phyloP scores from a whole-genome alignment of 1,140 invertebrate genomes.

The Lycorma delicatula region DNA sequence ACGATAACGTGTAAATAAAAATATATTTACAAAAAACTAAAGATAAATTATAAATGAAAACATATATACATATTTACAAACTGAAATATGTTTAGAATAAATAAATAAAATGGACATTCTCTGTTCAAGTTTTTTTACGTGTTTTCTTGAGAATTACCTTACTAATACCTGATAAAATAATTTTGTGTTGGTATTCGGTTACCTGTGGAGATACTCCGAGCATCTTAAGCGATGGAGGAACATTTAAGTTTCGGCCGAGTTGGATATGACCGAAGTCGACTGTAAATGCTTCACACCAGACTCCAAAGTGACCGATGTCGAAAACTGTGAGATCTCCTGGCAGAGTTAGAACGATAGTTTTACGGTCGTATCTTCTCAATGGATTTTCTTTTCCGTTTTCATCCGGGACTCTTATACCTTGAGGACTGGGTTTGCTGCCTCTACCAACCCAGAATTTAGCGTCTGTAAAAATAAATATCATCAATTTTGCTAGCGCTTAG shows the following conservation, averaged over 20 bases:
- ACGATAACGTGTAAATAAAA: no score
- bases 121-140: no score
- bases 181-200: conserved; percentile 19
- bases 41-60: no score
- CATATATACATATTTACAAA: no score
- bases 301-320: conserved; percentile 76
- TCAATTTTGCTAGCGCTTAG: no score
- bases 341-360: conserved; percentile 77
- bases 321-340: conserved; percentile 71
- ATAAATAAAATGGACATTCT: no score
- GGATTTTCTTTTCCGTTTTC: conserved; percentile 80
- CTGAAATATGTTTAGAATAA: no score
- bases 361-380: conserved; percentile 65
- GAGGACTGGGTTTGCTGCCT: conserved; percentile 63
- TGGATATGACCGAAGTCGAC: conserved; percentile 83
- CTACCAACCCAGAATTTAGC: conserved; percentile 85
- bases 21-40: no score
- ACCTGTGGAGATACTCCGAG: conserved; percentile 88
- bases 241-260: conserved; percentile 61
- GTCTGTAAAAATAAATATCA: conserved; percentile 64
- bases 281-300: conserved; percentile 81
- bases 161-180: not conserved
- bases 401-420: conserved; percentile 73
- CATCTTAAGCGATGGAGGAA: conserved; percentile 87
- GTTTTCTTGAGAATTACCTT: no score